Evolutionary conservation across 2,888 invertebrate genomes (phyloP).

Genomic region (Cephalotes varians): DNA sequence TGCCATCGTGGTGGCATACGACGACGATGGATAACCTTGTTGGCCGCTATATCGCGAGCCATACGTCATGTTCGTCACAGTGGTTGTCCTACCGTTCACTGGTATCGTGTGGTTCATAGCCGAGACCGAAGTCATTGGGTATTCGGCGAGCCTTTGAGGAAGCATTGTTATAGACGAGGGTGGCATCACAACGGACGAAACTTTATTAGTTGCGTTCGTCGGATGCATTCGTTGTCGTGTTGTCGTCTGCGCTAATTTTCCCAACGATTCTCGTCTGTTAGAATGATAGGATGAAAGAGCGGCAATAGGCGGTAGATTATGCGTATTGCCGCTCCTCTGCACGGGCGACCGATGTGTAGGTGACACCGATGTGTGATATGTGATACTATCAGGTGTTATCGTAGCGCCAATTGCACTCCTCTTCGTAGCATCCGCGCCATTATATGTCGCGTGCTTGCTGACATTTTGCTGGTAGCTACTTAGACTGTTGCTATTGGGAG

Average conservation of each 20-base stretch:
- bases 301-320: conserved; percentile 87
- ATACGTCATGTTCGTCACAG: conserved; percentile 82
- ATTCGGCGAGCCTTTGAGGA: conserved; percentile 75
- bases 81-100: conserved; percentile 77
- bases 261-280: conserved; percentile 80
- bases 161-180: conserved; percentile 66
- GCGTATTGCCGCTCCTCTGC: conserved; percentile 82
- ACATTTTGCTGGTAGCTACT: conserved; percentile 73
- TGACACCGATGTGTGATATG: no score
- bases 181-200: conserved; percentile 57
- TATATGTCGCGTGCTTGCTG: conserved; percentile 72
- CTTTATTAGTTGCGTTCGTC: conserved; percentile 58
- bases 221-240: conserved; percentile 71
- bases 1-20: conserved; percentile 82
- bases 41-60: conserved; percentile 74
- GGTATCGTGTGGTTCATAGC: conserved; percentile 69
- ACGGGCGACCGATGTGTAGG: conserved; percentile 75
- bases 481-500: conserved; percentile 56
- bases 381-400: conserved; percentile 73
- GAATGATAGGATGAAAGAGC: conserved; percentile 86
- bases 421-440: conserved; percentile 78
- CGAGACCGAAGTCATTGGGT: conserved; percentile 68
- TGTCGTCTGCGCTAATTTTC: conserved; percentile 74
- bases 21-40: conserved; percentile 71
- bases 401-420: conserved; percentile 70